Conservation (phyloP, 2,113 vertebrate species). For the Numenius arquata region DNA sequence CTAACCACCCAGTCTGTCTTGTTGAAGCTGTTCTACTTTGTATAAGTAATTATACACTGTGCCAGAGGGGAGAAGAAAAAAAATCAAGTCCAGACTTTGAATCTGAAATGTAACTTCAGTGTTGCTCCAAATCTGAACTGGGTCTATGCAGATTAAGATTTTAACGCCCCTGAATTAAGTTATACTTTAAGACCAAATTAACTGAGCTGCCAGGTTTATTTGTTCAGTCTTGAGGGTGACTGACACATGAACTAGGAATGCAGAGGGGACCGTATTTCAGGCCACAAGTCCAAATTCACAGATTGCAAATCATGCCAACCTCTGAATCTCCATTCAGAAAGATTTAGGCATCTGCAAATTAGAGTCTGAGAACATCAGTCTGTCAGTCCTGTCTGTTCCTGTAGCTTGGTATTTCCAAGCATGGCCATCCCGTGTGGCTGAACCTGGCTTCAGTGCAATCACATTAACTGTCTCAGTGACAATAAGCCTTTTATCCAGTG, state of each 20-base stretch:
- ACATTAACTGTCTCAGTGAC: not conserved
- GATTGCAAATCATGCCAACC: not conserved
- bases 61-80: not conserved
- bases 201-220: not conserved
- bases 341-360: not conserved
- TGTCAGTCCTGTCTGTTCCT: not conserved
- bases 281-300: not conserved
- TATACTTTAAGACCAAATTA: not conserved
- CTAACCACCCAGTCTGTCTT: not conserved
- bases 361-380: not conserved
- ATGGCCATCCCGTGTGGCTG: not conserved
- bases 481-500: not conserved
- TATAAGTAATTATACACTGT: not conserved
- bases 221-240: not conserved
- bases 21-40: not conserved
- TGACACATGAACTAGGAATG: not conserved
- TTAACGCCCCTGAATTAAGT: not conserved
- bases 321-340: not conserved
- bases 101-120: not conserved
- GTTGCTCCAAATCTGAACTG: not conserved
- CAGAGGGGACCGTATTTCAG: not conserved
- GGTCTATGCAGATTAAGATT: not conserved
- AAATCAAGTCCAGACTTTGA: not conserved
- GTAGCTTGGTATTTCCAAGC: not conserved
- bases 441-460: not conserved